These are phyloP conservation scores for Forficula auricularia DNA, from an alignment of 1,140 invertebrate species.

Conservation along the genomic window DNA sequence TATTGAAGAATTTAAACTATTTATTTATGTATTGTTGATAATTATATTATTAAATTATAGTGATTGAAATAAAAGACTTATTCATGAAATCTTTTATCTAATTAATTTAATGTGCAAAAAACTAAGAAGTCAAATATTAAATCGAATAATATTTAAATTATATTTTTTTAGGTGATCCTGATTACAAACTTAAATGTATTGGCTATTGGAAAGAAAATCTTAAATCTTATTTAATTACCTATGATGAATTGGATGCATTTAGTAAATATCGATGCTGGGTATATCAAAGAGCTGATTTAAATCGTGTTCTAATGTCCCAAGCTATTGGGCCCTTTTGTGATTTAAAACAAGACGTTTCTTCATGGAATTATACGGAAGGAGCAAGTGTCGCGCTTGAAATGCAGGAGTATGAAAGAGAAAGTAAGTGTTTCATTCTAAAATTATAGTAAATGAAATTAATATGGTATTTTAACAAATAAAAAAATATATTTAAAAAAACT, in stretches of 20 bases:
- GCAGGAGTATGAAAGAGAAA: slow-evolving; percentile 79
- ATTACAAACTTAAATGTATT: slow-evolving; percentile 93
- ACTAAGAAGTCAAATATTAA: no score
- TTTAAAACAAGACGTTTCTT: slow-evolving; percentile 75
- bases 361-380: slow-evolving; percentile 72
- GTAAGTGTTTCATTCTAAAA: slow-evolving; percentile 29
- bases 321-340: slow-evolving; percentile 81
- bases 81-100: no score
- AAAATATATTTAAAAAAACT: slow-evolving; percentile 1
- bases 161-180: slow-evolving; percentile 64
- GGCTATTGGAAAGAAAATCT: slow-evolving; percentile 97
- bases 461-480: neutral
- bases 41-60: no score
- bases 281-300: slow-evolving; percentile 87
- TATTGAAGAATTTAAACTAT: no score
- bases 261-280: slow-evolving; percentile 96
- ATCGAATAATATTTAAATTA: no score
- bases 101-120: no score
- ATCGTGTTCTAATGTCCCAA: slow-evolving; percentile 73
- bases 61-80: no score
- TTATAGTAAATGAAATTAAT: neutral
- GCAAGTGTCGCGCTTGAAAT: slow-evolving; percentile 79
- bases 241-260: slow-evolving; percentile 87
- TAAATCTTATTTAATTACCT: slow-evolving; percentile 91
- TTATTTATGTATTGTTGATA: no score